Percentiles rank a stretch among this genome's conserved stretches.
Evolutionary conservation across 1,140 invertebrate genomes (phyloP).

Genomic region (Nylanderia fulva): DNA sequence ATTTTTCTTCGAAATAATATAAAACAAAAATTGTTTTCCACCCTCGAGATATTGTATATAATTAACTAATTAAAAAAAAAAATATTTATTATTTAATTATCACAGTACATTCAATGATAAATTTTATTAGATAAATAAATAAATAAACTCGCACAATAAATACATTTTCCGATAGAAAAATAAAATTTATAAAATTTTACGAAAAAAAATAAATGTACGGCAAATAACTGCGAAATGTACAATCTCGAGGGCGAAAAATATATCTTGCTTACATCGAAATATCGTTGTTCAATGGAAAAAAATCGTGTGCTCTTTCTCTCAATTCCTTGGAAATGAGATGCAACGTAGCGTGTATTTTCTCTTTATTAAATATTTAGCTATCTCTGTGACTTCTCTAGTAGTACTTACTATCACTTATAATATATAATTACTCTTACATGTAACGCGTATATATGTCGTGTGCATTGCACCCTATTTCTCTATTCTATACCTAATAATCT

Average conservation of each 20-base stretch:
- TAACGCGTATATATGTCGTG: not conserved
- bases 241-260: slow-evolving; percentile 15
- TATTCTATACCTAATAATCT: slow-evolving; percentile 60
- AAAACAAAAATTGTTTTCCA: slow-evolving; percentile 22
- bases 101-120: not conserved
- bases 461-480: slow-evolving; percentile 56
- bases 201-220: not conserved
- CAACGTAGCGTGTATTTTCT: slow-evolving; percentile 37
- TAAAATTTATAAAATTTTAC: not conserved
- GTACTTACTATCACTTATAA: slow-evolving; percentile 47
- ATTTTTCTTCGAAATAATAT: slow-evolving; percentile 9
- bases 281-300: slow-evolving; percentile 35
- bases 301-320: slow-evolving; percentile 39
- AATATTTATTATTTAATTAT: not conserved
- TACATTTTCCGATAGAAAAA: not conserved
- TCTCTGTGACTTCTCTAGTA: slow-evolving; percentile 45
- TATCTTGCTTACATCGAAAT: slow-evolving; percentile 29
- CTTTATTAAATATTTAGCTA: slow-evolving; percentile 37
- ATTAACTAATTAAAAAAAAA: not conserved
- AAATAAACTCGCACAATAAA: not conserved
- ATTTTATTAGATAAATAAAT: not conserved
- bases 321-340: slow-evolving; percentile 7
- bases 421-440: slow-evolving; percentile 44
- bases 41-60: not conserved
- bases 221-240: not conserved